Conservation (phyloP, 2,797 vertebrate genomes). For the Pygocentrus nattereri region DNA sequence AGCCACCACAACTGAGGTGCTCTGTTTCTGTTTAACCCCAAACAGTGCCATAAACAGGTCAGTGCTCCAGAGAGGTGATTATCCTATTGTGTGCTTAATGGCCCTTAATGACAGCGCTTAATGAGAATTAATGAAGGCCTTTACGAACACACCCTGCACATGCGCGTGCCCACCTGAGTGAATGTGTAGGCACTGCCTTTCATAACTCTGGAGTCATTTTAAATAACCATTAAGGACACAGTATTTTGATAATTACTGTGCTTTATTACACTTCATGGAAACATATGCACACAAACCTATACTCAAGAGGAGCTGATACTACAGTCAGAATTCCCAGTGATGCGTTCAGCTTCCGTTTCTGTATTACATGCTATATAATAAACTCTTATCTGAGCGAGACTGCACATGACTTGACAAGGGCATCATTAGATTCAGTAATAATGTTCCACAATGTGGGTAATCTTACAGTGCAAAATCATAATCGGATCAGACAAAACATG, state of each 20-base stretch:
- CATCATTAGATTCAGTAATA: constrained; percentile 7
- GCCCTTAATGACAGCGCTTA: constrained; percentile 60
- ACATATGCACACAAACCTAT: neutral
- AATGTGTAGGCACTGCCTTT: constrained; percentile 25
- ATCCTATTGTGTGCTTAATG: constrained; percentile 63
- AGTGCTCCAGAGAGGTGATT: constrained; percentile 62
- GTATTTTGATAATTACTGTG: constrained; percentile 1
- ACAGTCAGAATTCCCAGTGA: neutral
- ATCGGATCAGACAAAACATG: constrained; percentile 60
- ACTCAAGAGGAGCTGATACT: neutral
- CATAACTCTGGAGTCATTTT: neutral
- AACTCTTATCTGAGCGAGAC: neutral
- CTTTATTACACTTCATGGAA: neutral
- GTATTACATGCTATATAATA: neutral
- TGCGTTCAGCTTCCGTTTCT: neutral
- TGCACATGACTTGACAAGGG: neutral
- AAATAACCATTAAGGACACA: constrained; percentile 11
- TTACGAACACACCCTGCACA: constrained; percentile 46
- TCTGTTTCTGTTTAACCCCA: constrained; percentile 76
- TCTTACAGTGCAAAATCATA: constrained; percentile 63
- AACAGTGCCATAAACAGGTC: constrained; percentile 61
- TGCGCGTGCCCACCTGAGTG: neutral
- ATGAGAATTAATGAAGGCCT: constrained; percentile 63
- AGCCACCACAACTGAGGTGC: constrained; percentile 69
- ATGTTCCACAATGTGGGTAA: neutral